phyloP scores from a whole-genome alignment of 2,797 vertebrate genomes.

The Periparus ater region DNA sequence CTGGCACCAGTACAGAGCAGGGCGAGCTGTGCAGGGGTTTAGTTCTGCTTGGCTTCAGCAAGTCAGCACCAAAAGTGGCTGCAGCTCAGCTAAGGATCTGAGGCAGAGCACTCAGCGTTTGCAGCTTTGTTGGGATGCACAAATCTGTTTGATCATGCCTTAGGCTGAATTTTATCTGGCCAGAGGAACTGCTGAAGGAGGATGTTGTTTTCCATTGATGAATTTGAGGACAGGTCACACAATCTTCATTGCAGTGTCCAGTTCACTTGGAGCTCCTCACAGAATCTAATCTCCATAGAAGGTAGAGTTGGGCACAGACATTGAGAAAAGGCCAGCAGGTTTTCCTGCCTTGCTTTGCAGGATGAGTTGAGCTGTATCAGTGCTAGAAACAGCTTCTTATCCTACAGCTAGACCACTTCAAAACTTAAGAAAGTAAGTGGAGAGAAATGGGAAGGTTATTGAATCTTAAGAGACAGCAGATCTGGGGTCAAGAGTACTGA shows the following conservation, averaged over 20 bases:
- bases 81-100: background rate
- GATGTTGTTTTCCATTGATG: background rate
- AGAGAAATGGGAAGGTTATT: background rate
- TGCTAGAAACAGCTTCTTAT: background rate
- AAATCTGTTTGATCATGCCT: background rate
- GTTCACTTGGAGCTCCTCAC: background rate
- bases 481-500: background rate
- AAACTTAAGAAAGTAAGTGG: background rate
- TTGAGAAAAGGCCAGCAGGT: background rate
- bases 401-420: background rate
- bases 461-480: background rate
- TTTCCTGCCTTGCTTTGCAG: background rate
- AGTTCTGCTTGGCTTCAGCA: constrained; percentile 19
- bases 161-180: background rate
- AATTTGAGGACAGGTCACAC: background rate
- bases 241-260: background rate
- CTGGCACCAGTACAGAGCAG: constrained; percentile 28
- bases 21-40: background rate
- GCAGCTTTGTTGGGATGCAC: background rate
- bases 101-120: background rate
- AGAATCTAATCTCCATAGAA: background rate
- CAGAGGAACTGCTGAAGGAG: background rate
- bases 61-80: background rate
- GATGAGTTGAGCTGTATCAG: background rate
- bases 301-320: background rate